phyloP scores from a whole-genome alignment of 2,113 vertebrate genomes.

The Malurus elegans region DNA sequence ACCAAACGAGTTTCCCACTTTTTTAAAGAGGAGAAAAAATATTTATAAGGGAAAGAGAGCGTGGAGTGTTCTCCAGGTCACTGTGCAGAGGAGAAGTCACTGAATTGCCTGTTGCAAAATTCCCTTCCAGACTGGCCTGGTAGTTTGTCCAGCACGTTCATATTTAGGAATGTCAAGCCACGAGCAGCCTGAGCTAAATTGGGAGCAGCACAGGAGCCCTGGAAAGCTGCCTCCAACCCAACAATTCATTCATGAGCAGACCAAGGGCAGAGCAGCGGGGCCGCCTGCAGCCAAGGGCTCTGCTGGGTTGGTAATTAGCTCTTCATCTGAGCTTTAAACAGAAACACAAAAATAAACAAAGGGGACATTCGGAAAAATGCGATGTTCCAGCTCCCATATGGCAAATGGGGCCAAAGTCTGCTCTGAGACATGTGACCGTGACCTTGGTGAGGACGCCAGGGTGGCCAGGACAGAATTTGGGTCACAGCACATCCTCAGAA shows the following conservation, averaged over 20 bases:
- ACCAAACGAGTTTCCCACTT: neutral
- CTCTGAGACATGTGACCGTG: neutral
- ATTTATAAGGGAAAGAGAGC: neutral
- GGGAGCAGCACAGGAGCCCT: neutral
- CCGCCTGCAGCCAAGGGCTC: conserved; percentile 40
- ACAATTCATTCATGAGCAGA: conserved; percentile 45
- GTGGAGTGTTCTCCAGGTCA: neutral
- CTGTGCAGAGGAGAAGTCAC: neutral
- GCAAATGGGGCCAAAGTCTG: conserved; percentile 52
- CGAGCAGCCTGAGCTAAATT: conserved; percentile 20
- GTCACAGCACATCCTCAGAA: neutral
- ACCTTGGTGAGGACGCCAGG: neutral
- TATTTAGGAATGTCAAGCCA: neutral
- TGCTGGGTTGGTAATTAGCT: conserved; percentile 27
- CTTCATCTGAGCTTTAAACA: neutral
- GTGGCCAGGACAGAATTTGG: neutral
- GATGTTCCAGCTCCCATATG: conserved; percentile 43
- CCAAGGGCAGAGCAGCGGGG: neutral
- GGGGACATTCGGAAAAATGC: neutral
- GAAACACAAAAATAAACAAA: conserved; percentile 11
- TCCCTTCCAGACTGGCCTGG: neutral
- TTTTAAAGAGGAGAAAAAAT: neutral
- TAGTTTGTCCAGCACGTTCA: fast-evolving
- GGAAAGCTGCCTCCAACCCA: conserved; percentile 3
- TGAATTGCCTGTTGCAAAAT: neutral